Percentiles rank a stretch among this genome's conserved stretches.
These are phyloP conservation scores for Podarcis siculus DNA, from an alignment of 2,797 vertebrate genomes.

Conservation along the genomic window DNA sequence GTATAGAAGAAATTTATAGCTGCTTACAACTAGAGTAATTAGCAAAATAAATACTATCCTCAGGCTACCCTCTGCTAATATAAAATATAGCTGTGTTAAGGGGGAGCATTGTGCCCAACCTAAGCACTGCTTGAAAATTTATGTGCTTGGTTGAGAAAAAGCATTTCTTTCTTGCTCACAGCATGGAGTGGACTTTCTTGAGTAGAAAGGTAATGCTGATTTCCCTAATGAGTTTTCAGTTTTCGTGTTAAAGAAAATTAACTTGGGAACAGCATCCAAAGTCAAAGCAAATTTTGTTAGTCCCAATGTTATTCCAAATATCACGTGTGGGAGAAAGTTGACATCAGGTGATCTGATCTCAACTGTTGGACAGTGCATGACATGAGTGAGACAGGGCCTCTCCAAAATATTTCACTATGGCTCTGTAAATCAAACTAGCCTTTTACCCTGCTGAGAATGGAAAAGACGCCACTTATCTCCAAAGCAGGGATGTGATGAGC, in stretches of 20 bases:
- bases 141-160: neutral
- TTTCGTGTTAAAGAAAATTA: neutral
- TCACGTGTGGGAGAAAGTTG: slow-evolving; percentile 31
- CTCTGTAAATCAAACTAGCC: slow-evolving; percentile 4
- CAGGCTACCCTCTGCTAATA: neutral
- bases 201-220: neutral
- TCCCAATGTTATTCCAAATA: neutral
- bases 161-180: neutral
- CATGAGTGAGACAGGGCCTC: slow-evolving; percentile 17
- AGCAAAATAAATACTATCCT: neutral
- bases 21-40: neutral
- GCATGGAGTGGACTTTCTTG: neutral
- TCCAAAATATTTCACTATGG: slow-evolving; percentile 8
- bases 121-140: neutral
- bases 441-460: slow-evolving; percentile 27
- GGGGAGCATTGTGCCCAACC: neutral
- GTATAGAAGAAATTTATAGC: neutral
- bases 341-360: neutral
- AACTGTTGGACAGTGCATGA: slow-evolving; percentile 14
- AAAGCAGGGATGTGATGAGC: neutral
- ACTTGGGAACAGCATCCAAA: neutral
- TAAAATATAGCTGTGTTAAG: neutral
- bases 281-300: neutral
- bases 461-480: slow-evolving; percentile 12
- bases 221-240: neutral